Conservation (phyloP, 2,797 vertebrate species). For the Arremon aurantiirostris region DNA sequence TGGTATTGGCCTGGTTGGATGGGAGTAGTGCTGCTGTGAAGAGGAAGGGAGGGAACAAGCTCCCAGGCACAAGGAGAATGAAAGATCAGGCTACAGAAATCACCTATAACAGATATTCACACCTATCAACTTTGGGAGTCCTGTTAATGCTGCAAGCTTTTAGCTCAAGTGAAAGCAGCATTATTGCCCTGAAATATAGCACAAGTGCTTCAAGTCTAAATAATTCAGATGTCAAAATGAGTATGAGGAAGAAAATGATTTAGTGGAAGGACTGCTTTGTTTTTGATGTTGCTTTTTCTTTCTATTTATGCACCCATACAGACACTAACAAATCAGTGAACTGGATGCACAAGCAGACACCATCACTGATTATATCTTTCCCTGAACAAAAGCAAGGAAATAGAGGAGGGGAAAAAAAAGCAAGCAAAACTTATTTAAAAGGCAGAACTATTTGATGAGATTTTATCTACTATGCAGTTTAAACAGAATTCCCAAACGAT, state of each 20-base stretch:
- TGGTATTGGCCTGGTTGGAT: neutral
- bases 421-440: neutral
- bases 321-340: constrained; percentile 52
- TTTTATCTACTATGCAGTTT: neutral
- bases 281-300: constrained; percentile 4
- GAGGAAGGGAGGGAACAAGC: neutral
- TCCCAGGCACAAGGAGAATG: neutral
- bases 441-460: constrained; percentile 13
- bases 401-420: fast-evolving
- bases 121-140: neutral
- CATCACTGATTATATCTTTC: constrained; percentile 17
- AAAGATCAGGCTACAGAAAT: neutral
- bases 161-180: neutral
- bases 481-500: constrained; percentile 1
- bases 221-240: constrained; percentile 36
- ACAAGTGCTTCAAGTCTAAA: constrained; percentile 30
- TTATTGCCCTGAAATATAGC: neutral
- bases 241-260: neutral
- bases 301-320: constrained; percentile 14
- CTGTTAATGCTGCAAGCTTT: neutral
- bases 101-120: fast-evolving
- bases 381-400: neutral
- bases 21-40: neutral
- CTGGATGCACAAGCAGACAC: constrained; percentile 15
- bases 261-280: neutral